Base-by-base conservation (phyloP, 2,888 invertebrate genomes). In the Calephelis perditalis region DNA sequence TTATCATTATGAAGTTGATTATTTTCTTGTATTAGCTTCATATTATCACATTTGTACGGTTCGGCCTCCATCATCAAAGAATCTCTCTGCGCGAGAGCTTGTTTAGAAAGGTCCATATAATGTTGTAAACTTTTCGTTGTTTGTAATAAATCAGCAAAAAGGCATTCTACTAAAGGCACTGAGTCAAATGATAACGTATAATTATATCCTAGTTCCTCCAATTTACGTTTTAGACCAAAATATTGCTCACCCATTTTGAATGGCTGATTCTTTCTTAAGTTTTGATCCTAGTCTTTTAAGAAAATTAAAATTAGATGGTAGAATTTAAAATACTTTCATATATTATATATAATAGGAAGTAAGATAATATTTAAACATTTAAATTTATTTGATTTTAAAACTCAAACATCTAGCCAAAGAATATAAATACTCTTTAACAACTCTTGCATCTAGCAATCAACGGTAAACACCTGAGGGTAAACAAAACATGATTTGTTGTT, bases 101-200 rank as follows among this genome's bases (percentile, higher is more conserved):
- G 92, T 76, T 94, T 92, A 7, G 95, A 94, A 70, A 95, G 85
- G 64, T 94, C 92, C 91, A 97, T 97, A 67, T 96, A 95, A 84
- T 96, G 95, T 74, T 96, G 94, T 60, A 97, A 89, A 75, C 95
- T 96, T 69, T 95, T 94, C n/a, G 97, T 97, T 8, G 97, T 97
- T 78, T 96, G 95, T 64, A 97, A 91, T 63, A 98, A 91, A 84
- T 98, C 98, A 55, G 94, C 94, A 60, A 97, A 86, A 63, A 98
- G 81, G 74, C 93, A 94, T 82, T 96, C 95, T 68, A 97, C 96
- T 66, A 98, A 84, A 46, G 96, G 94, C 49, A 97, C 91, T 55
- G 95, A 94, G 66, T 97, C 96, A 11, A 94, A 81, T 0, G 94
- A 94, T 65, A 98, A 87, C 2, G 93, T 88, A 74, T 96, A 95